Evolutionary conservation across 2,888 invertebrate species (phyloP).

Genomic region (Thumatha senex): DNA sequence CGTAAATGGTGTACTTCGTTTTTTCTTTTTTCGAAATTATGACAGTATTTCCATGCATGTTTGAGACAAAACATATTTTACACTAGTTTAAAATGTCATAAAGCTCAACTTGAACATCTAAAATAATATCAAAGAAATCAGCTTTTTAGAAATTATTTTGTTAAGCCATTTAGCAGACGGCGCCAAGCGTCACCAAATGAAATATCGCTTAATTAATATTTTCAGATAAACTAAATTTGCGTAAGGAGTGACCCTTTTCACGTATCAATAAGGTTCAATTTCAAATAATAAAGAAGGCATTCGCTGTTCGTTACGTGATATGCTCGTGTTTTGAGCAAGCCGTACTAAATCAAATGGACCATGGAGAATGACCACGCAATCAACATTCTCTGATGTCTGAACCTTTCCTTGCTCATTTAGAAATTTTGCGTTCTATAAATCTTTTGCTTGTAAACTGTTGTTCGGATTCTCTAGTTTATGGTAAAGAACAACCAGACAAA

Average conservation of each 20-base stretch:
- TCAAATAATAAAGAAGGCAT: slow-evolving; percentile 21
- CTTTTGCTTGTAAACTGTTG: slow-evolving; percentile 20
- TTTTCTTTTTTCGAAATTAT: too few relatives aligned
- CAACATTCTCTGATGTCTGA: slow-evolving; percentile 62
- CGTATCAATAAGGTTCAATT: slow-evolving; percentile 34
- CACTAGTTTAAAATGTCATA: too few relatives aligned
- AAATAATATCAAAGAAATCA: slow-evolving; percentile 62
- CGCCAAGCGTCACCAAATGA: slow-evolving; percentile 67
- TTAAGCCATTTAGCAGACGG: slow-evolving; percentile 71
- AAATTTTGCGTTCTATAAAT: slow-evolving; percentile 47
- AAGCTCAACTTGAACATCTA: slow-evolving; percentile 3
- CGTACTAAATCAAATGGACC: slow-evolving; percentile 64
- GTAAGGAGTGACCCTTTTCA: slow-evolving; percentile 33
- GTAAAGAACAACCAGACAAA: neutral
- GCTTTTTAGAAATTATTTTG: slow-evolving; percentile 59
- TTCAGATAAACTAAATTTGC: slow-evolving; percentile 40
- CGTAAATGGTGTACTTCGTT: too few relatives aligned
- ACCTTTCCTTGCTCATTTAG: slow-evolving; percentile 49
- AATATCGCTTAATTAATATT: slow-evolving; percentile 75
- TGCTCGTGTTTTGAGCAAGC: slow-evolving; percentile 53
- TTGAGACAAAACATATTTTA: too few relatives aligned
- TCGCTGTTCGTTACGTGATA: slow-evolving; percentile 35
- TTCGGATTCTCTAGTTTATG: slow-evolving; percentile 3
- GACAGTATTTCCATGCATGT: too few relatives aligned
- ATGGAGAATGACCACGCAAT: slow-evolving; percentile 62